Percentiles rank a stretch among this genome's conserved stretches.
phyloP scores from a whole-genome alignment of 2,797 vertebrate genomes.

The Syngnathus rostellatus region DNA sequence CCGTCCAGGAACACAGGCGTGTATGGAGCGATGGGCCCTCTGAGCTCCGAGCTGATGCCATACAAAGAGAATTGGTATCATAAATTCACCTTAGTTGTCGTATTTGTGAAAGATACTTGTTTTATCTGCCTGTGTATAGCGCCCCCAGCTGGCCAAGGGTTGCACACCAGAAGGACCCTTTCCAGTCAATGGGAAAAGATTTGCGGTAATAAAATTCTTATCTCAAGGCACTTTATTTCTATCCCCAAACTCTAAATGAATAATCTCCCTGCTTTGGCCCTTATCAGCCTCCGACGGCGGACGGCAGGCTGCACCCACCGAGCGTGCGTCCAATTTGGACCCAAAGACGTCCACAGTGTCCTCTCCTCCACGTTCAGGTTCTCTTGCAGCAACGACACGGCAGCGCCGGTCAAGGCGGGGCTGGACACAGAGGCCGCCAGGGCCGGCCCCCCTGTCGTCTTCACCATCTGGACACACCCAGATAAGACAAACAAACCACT shows the following conservation, averaged over 20 bases:
- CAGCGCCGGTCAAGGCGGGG: conserved; percentile 75
- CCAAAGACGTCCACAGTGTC: conserved; percentile 76
- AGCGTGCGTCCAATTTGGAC: conserved; percentile 76
- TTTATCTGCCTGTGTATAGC: too few species aligned
- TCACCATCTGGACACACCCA: conserved; percentile 70
- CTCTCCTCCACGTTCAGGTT: conserved; percentile 67
- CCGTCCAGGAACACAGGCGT: conserved; percentile 70
- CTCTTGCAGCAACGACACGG: conserved; percentile 69
- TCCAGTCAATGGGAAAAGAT: too few species aligned
- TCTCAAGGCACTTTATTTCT: too few species aligned
- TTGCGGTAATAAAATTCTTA: too few species aligned
- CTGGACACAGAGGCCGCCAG: conserved; percentile 64
- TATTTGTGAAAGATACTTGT: too few species aligned
- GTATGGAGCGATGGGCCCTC: conserved; percentile 65
- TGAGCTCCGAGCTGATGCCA: conserved; percentile 60
- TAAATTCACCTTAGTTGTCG: too few species aligned
- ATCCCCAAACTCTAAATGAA: too few species aligned
- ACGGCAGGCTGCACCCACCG: conserved; percentile 55
- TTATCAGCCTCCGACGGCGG: too few species aligned
- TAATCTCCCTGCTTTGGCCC: too few species aligned
- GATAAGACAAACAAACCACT: conserved; percentile 7
- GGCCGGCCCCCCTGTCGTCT: conserved; percentile 69
- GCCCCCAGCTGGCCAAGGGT: too few species aligned
- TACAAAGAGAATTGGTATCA: neutral
- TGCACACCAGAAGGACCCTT: too few species aligned